Evolutionary conservation across 1,140 invertebrate species (phyloP).

Genomic region (Philotrypesis tridentata): DNA sequence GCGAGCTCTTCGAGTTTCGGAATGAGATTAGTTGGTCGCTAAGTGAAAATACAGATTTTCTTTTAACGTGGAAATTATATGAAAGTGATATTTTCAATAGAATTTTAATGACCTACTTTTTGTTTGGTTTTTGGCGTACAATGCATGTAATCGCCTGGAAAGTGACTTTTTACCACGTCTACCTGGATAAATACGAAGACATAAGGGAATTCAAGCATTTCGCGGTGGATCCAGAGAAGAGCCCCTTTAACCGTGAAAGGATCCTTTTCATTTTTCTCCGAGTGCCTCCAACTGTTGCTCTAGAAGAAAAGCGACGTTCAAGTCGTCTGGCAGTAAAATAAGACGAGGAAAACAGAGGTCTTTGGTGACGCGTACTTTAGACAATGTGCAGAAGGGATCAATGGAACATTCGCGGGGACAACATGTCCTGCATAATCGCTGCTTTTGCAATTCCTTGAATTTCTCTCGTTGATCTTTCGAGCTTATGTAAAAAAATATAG

Average conservation of each 20-base stretch:
- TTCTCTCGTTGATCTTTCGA: too few relatives aligned
- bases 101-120: too few relatives aligned
- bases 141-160: too few relatives aligned
- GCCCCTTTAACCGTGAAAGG: conserved; percentile 2
- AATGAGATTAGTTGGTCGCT: too few relatives aligned
- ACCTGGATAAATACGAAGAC: background rate
- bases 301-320: background rate
- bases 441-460: background rate
- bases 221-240: background rate
- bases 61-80: too few relatives aligned
- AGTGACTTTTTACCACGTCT: background rate
- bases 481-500: too few relatives aligned
- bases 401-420: background rate
- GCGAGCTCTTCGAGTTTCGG: too few relatives aligned
- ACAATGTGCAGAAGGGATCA: background rate
- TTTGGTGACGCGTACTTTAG: background rate
- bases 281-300: background rate
- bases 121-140: too few relatives aligned
- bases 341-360: background rate
- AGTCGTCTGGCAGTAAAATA: background rate
- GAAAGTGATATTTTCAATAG: too few relatives aligned
- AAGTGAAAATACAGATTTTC: too few relatives aligned
- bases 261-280: conserved; percentile 21
- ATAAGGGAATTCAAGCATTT: background rate
- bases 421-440: background rate